Evolutionary conservation across 2,113 vertebrate genomes (phyloP).

Genomic region (Mungos mungo): DNA sequence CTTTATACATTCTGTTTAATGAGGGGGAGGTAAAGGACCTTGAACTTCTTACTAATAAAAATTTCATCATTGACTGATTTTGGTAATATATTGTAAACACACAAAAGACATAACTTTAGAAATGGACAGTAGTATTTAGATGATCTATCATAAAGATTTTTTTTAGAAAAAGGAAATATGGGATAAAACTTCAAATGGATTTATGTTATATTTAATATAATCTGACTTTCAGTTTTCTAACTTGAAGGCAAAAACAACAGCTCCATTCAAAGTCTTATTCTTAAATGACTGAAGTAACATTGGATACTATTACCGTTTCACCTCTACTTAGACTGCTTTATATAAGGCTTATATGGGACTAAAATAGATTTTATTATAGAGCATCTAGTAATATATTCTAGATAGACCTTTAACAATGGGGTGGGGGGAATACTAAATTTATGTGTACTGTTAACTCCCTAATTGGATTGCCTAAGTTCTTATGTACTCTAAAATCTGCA

Average conservation of each 20-base stretch:
- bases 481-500: neutral
- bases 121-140: neutral
- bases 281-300: neutral
- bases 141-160: neutral
- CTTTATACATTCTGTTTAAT: neutral
- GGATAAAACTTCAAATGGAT: conserved; percentile 8
- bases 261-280: conserved; percentile 33
- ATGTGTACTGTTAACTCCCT: neutral
- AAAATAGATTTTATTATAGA: neutral
- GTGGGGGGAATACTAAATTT: neutral
- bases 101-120: neutral
- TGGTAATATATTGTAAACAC: neutral
- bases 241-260: neutral
- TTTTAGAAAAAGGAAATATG: neutral
- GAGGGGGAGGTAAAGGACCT: neutral
- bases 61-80: neutral
- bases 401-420: neutral
- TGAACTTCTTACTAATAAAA: neutral
- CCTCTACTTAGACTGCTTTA: neutral
- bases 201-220: neutral
- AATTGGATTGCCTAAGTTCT: neutral
- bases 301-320: neutral
- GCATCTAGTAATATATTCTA: neutral
- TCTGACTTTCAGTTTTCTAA: conserved; percentile 2
- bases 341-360: neutral